phyloP scores from a whole-genome alignment of 2,113 vertebrate species.

The Scartelaos histophorus region DNA sequence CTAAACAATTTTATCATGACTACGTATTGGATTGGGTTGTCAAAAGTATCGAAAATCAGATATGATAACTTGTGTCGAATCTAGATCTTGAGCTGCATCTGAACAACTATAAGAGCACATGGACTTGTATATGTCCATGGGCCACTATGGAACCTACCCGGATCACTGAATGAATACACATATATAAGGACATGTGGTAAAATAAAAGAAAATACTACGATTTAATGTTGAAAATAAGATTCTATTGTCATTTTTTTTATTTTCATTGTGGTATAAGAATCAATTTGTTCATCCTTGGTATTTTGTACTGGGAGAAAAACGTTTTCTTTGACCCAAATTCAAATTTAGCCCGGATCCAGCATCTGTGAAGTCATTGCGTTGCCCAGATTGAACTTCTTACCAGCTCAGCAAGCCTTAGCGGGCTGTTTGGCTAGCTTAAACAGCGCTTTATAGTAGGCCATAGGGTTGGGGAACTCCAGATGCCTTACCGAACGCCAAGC shows the following conservation, averaged over 20 bases:
- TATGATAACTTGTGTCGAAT: too few relatives aligned
- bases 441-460: constrained; percentile 33
- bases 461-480: constrained; percentile 55
- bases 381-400: constrained; percentile 30
- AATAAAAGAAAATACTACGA: too few relatives aligned
- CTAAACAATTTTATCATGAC: too few relatives aligned
- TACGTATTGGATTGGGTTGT: too few relatives aligned
- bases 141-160: too few relatives aligned
- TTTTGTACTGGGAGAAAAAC: background rate
- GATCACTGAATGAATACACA: too few relatives aligned
- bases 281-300: background rate
- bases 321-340: constrained; percentile 10
- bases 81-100: too few relatives aligned
- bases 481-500: constrained; percentile 51
- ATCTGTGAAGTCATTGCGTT: constrained; percentile 22
- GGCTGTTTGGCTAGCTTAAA: constrained; percentile 54
- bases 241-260: background rate
- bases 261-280: background rate
- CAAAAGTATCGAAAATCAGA: too few relatives aligned
- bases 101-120: too few relatives aligned
- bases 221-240: background rate
- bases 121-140: too few relatives aligned
- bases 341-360: constrained; percentile 4
- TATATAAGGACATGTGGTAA: too few relatives aligned
- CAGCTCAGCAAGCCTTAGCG: constrained; percentile 40